These are phyloP conservation scores for Lucilia cuprina DNA, from an alignment of 1,140 invertebrate genomes.

Conservation along the genomic window DNA sequence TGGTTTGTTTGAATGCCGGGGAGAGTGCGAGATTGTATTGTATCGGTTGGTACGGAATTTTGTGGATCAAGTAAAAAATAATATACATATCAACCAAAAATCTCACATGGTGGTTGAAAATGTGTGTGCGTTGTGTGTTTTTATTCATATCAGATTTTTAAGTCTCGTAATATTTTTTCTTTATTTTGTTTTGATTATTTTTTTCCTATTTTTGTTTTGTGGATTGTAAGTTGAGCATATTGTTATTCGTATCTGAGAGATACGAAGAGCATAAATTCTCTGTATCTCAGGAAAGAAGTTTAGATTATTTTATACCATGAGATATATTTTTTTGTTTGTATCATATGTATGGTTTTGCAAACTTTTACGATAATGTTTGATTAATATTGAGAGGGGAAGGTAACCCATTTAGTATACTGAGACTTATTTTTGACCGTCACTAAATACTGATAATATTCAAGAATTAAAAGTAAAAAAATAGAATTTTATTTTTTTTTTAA, in stretches of 20 bases:
- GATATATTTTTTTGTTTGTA: background rate
- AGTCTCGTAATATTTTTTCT: background rate
- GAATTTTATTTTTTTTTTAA: too few relatives aligned
- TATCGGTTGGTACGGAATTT: background rate
- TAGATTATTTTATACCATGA: background rate
- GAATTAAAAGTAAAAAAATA: too few relatives aligned
- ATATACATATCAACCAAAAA: background rate
- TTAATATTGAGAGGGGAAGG: too few relatives aligned
- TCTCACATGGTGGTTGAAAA: constrained; percentile 3
- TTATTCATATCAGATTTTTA: background rate
- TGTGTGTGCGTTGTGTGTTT: background rate
- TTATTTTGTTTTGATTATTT: background rate
- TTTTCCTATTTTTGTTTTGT: background rate
- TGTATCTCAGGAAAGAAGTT: background rate
- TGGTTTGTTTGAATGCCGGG: background rate
- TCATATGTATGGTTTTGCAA: too few relatives aligned
- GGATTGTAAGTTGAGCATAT: background rate
- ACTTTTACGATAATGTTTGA: background rate
- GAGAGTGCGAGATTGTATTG: background rate
- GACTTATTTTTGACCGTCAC: too few relatives aligned
- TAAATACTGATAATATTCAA: too few relatives aligned
- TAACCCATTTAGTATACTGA: too few relatives aligned
- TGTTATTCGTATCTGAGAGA: background rate
- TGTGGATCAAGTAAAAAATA: background rate
- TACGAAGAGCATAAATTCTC: background rate